phyloP scores from a whole-genome alignment of 2,113 vertebrate species.

The Arenaria interpres region DNA sequence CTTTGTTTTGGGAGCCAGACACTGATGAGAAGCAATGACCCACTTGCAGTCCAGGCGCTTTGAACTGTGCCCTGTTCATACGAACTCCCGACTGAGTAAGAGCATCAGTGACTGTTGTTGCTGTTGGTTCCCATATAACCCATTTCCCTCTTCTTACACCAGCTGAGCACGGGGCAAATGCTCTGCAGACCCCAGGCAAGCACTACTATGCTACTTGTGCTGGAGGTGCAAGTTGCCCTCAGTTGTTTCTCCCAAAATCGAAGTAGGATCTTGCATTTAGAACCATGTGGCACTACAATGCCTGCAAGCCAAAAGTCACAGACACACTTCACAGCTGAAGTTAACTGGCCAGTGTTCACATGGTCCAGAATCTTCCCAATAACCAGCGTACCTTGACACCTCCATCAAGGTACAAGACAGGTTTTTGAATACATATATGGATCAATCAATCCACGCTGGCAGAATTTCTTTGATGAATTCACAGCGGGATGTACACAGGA shows the following conservation, averaged over 20 bases:
- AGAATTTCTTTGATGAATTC: background rate
- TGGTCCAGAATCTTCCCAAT: background rate
- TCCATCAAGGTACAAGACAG: background rate
- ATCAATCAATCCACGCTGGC: background rate
- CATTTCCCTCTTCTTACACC: background rate
- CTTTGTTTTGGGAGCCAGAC: background rate
- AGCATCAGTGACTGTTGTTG: background rate
- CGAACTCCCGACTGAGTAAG: background rate
- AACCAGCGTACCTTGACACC: background rate
- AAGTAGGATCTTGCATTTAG: background rate
- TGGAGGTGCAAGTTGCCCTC: background rate
- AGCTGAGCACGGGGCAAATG: background rate
- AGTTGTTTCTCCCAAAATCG: background rate
- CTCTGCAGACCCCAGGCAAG: background rate
- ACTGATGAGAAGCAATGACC: background rate
- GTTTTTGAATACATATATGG: background rate
- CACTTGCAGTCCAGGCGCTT: background rate
- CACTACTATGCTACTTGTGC: background rate
- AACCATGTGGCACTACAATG: background rate
- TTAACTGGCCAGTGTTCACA: background rate
- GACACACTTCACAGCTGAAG: background rate
- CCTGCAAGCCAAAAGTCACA: background rate
- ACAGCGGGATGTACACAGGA: rapidly evolving
- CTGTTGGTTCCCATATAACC: background rate
- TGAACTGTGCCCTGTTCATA: background rate